Conservation (phyloP, 2,888 invertebrate genomes). For the Teinopalpus imperialis region DNA sequence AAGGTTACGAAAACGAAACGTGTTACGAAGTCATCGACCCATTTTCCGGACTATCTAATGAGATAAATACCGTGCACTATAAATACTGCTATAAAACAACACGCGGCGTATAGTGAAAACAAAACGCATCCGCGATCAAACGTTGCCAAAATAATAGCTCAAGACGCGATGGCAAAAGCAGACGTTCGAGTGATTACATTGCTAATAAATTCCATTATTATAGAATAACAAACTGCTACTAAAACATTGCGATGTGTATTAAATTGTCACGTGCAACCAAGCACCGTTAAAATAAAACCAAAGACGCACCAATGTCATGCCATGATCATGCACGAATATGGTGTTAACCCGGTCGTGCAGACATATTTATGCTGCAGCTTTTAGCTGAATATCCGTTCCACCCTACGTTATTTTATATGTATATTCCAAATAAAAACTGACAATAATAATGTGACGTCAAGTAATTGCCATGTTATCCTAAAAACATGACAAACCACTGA, state of each 20-base stretch:
- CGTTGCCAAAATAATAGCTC: constrained; percentile 69
- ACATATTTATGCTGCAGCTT: too few relatives aligned
- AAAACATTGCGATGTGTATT: neutral
- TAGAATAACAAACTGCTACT: neutral
- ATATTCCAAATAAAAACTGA: too few relatives aligned
- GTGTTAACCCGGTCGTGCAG: too few relatives aligned
- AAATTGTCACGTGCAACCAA: neutral
- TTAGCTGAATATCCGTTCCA: too few relatives aligned
- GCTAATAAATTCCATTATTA: constrained; percentile 38
- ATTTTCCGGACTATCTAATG: constrained; percentile 61
- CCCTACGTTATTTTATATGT: too few relatives aligned
- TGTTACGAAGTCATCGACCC: constrained; percentile 65
- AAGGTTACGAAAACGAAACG: too few relatives aligned
- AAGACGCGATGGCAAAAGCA: constrained; percentile 41
- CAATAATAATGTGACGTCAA: too few relatives aligned
- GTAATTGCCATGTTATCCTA: too few relatives aligned
- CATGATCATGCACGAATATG: too few relatives aligned
- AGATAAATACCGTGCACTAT: constrained; percentile 61
- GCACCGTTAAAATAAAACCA: neutral
- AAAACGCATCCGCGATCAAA: constrained; percentile 66
- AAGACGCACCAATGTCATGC: too few relatives aligned
- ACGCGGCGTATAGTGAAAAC: constrained; percentile 51
- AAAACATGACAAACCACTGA: neutral
- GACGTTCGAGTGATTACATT: constrained; percentile 41
- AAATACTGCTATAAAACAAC: constrained; percentile 60